Conservation (phyloP, 2,888 invertebrate genomes). For the Orthonychiurus folsomi region DNA sequence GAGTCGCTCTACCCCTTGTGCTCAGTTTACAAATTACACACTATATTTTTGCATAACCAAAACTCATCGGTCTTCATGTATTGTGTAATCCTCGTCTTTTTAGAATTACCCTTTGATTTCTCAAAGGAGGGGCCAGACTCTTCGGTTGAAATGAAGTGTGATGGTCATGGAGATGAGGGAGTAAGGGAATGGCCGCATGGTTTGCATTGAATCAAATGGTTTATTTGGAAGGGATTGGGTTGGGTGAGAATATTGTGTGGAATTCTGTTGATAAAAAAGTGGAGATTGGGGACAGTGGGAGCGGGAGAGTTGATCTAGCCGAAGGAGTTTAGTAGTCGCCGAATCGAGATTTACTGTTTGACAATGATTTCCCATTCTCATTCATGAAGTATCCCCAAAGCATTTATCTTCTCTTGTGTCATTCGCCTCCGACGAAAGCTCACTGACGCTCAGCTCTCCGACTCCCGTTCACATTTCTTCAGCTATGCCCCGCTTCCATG, state of each 20-base stretch:
- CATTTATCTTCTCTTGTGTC: constrained; percentile 9
- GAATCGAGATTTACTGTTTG: constrained; percentile 4
- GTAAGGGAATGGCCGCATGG: not conserved
- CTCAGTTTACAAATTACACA: too few relatives aligned
- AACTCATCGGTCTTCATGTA: too few relatives aligned
- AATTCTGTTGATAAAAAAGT: not conserved
- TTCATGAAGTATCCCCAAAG: constrained; percentile 1
- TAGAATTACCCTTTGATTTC: too few relatives aligned
- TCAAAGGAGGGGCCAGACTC: too few relatives aligned
- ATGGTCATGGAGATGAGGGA: too few relatives aligned
- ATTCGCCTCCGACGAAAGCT: constrained; percentile 2
- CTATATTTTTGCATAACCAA: too few relatives aligned
- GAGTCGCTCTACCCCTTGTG: too few relatives aligned
- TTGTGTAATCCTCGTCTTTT: too few relatives aligned
- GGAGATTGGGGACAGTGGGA: not conserved
- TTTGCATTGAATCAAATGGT: not conserved
- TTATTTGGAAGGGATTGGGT: not conserved
- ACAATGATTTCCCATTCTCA: constrained; percentile 9
- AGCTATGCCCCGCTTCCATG: not conserved
- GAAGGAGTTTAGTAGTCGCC: constrained; percentile 4
- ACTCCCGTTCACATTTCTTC: not conserved
- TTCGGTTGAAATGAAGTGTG: too few relatives aligned
- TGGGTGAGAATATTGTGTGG: not conserved
- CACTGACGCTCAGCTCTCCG: not conserved
- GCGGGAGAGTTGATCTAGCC: not conserved